Evolutionary conservation across 2,888 invertebrate genomes (phyloP).

Genomic region (Pseudoips prasinana): DNA sequence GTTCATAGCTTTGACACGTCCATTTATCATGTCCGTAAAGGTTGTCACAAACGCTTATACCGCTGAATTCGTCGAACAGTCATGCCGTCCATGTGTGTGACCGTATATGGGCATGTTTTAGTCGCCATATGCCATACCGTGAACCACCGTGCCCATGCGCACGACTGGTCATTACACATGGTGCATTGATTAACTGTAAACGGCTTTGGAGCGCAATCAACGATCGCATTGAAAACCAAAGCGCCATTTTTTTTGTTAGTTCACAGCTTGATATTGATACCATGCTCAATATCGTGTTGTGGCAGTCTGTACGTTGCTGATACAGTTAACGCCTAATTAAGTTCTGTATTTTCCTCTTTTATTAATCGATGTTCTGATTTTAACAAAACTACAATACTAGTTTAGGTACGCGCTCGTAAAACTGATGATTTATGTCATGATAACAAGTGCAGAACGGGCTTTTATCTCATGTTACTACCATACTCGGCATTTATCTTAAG

Average conservation of each 20-base stretch:
- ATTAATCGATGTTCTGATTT: not conserved
- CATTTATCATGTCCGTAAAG: slow-evolving; percentile 41
- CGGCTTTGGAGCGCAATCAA: slow-evolving; percentile 59
- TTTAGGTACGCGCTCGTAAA: slow-evolving; percentile 7
- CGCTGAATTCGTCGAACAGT: slow-evolving; percentile 51
- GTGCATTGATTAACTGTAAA: slow-evolving; percentile 68
- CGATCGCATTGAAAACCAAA: slow-evolving; percentile 45
- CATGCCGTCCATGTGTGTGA: slow-evolving; percentile 55
- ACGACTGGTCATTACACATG: slow-evolving; percentile 55
- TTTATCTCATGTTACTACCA: slow-evolving; percentile 18
- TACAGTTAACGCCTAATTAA: slow-evolving; percentile 29
- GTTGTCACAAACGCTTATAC: slow-evolving; percentile 39
- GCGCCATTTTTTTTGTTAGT: slow-evolving; percentile 31
- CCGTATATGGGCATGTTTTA: slow-evolving; percentile 67
- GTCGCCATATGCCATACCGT: slow-evolving; percentile 65
- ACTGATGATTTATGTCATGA: slow-evolving; percentile 15
- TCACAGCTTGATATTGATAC: slow-evolving; percentile 39
- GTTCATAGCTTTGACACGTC: slow-evolving; percentile 29
- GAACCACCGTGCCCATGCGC: slow-evolving; percentile 46
- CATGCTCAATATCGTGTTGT: slow-evolving; percentile 30
- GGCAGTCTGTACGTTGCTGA: slow-evolving; percentile 34
- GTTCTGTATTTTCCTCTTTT: slow-evolving; percentile 10
- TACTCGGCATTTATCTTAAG: slow-evolving; percentile 16
- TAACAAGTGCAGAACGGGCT: slow-evolving; percentile 16
- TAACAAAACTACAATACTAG: not conserved